Evolutionary conservation across 1,140 invertebrate genomes (phyloP), one percentile per base, ranked within the genome.

Genomic region (Hypsibius dujardini): DNA sequence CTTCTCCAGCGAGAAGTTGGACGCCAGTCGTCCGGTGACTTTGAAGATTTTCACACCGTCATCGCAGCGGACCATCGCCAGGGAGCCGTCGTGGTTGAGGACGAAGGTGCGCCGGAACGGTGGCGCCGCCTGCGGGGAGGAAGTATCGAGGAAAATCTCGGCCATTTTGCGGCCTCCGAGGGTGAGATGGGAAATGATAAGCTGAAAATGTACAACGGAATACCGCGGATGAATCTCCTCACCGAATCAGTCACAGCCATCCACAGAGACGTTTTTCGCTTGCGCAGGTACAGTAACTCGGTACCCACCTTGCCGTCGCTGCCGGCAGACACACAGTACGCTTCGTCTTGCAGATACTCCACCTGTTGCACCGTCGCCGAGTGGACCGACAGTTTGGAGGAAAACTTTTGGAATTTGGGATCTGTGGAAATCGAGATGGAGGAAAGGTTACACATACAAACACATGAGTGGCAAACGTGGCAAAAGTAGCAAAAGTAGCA

Each of bases 371-470:
- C 62, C 7, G 62, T 42, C 7, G 42, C 7, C 3, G 62, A 14
- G 45, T 67, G 62, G 62, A 67, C 62, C 7, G 42, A 3, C 7
- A 67, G 42, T 42, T 67, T 67, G 12, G 7, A 3, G 7, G 12
- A 3, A 42, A 67, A 42, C 42, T 67, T 67, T 67, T 67, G 62
- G 45, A 67, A 67, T 42, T 67, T 67, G 3, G 42, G 3, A 67
- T 67, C 62, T 67, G 45, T 67, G 45, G 45, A 7, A 42, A n/a
- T n/a, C n/a, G n/a, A n/a, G n/a, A n/a, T n/a, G n/a, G n/a, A n/a
- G n/a, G n/a, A n/a, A n/a, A n/a, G n/a, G n/a, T n/a, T n/a, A n/a
- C n/a, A n/a, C n/a, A n/a, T n/a, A 56, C 50, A 56, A 56, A n/a
- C 50, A 56, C n/a, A 56, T 56, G 7, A 56, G 50, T 56, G 7